Evolutionary conservation across 2,888 invertebrate genomes (phyloP).

Genomic region (Tolmerus cingulatus): DNA sequence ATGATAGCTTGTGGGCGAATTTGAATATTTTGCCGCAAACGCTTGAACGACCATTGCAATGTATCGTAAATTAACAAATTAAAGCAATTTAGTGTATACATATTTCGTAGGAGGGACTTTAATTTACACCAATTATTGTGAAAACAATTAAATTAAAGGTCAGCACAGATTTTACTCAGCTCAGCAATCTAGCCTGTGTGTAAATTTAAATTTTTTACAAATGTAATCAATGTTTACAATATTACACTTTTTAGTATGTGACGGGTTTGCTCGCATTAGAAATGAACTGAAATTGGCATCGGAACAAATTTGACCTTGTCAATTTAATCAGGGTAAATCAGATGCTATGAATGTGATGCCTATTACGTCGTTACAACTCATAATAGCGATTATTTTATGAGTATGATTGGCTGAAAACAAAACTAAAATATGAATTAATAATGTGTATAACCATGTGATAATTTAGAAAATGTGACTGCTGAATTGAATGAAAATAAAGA

Average conservation of each 20-base stretch:
- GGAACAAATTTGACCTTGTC: neutral
- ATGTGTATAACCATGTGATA: neutral
- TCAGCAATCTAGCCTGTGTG: too few relatives aligned
- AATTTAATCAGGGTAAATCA: neutral
- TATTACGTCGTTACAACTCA: neutral
- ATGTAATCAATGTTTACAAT: too few relatives aligned
- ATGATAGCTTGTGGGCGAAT: neutral
- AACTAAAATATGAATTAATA: neutral
- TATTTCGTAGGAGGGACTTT: neutral
- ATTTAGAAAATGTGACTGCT: neutral
- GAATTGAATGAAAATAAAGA: neutral
- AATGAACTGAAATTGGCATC: neutral
- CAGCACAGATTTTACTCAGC: neutral
- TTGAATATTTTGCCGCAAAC: neutral
- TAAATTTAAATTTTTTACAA: neutral
- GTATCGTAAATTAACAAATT: neutral
- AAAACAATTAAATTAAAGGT: neutral
- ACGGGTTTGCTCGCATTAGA: neutral
- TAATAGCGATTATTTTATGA: neutral
- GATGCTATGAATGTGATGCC: neutral
- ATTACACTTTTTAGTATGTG: neutral
- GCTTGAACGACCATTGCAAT: neutral
- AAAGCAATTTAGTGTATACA: neutral
- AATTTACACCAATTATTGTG: neutral
- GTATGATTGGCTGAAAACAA: neutral